phyloP scores from a whole-genome alignment of 2,888 invertebrate species.

The Plagiodera versicolora region DNA sequence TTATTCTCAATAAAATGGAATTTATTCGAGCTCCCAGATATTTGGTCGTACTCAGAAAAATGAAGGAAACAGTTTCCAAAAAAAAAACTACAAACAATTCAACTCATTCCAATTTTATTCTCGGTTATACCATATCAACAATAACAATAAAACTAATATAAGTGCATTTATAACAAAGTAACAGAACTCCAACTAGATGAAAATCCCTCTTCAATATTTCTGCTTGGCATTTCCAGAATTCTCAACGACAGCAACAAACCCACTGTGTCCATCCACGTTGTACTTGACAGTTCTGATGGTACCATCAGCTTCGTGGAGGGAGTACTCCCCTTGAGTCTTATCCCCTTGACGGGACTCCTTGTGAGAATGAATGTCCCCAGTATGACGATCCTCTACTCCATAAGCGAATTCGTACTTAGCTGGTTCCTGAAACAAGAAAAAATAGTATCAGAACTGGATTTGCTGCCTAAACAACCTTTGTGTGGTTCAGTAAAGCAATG shows the following conservation, averaged over 20 bases:
- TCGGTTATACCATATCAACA: neutral
- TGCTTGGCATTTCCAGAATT: conserved; percentile 51
- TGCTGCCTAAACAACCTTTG: too few relatives aligned
- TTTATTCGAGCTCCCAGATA: too few relatives aligned
- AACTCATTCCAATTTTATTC: neutral
- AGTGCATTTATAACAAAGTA: neutral
- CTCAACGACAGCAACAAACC: conserved; percentile 52
- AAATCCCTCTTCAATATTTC: neutral
- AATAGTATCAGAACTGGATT: neutral
- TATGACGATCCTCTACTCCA: conserved; percentile 60
- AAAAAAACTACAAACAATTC: too few relatives aligned
- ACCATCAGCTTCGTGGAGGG: conserved; percentile 61
- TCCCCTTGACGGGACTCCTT: conserved; percentile 60
- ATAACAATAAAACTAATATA: neutral
- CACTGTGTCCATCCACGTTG: conserved; percentile 59
- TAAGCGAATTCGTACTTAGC: conserved; percentile 63
- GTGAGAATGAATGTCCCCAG: conserved; percentile 62
- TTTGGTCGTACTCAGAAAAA: too few relatives aligned
- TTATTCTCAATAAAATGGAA: too few relatives aligned
- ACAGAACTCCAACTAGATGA: neutral
- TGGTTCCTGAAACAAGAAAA: conserved; percentile 49
- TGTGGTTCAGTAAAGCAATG: neutral
- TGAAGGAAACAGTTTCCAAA: too few relatives aligned
- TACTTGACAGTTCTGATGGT: conserved; percentile 60
- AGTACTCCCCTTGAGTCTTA: conserved; percentile 59